phyloP scores from a whole-genome alignment of 2,113 vertebrate genomes.

The Ceyx cyanopectus region DNA sequence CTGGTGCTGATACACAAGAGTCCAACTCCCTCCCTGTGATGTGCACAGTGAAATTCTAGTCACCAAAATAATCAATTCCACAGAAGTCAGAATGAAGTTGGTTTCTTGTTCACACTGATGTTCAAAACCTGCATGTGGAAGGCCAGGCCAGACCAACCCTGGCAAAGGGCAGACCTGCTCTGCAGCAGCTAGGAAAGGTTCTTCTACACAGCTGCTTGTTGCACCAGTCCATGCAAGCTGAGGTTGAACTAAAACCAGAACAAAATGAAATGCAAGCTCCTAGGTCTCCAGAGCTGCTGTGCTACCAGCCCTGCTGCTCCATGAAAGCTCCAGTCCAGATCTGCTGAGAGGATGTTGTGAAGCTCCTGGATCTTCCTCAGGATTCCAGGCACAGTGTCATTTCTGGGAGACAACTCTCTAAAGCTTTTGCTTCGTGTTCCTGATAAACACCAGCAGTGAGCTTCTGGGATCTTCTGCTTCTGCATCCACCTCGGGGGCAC shows the following conservation, averaged over 20 bases:
- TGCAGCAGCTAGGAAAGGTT: background rate
- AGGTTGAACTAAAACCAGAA: background rate
- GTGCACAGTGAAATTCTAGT: background rate
- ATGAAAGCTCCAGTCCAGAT: background rate
- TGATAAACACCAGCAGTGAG: background rate
- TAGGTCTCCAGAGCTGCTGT: background rate
- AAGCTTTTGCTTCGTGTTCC: background rate
- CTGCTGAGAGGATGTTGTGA: background rate
- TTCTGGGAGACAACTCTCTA: background rate
- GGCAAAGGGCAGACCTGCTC: background rate
- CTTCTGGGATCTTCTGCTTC: background rate
- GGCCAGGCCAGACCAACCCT: background rate
- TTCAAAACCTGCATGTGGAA: background rate
- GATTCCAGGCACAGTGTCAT: rapidly evolving
- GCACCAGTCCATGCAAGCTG: background rate
- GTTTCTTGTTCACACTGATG: background rate
- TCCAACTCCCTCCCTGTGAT: background rate
- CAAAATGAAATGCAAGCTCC: background rate
- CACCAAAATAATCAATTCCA: background rate
- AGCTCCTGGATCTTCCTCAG: background rate
- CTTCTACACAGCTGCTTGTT: background rate
- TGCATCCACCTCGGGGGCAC: background rate
- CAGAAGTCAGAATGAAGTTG: background rate
- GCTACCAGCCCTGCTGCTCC: background rate
- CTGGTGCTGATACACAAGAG: background rate